Evolutionary conservation across 2,888 invertebrate genomes (phyloP).

Genomic region (Drosophila melanocephala): DNA sequence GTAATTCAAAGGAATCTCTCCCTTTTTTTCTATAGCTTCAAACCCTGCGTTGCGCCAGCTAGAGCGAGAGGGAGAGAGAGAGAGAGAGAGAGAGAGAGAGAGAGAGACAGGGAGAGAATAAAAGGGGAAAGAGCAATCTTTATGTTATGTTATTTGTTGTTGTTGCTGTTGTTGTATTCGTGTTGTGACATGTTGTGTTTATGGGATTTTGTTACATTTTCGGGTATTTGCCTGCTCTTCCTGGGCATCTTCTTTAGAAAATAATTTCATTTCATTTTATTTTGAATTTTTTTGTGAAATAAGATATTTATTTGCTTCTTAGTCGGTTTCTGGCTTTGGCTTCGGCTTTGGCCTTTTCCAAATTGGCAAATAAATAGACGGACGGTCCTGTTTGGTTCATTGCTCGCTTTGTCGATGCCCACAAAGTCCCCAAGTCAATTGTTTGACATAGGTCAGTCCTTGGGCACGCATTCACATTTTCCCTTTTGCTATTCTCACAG

Average conservation of each 20-base stretch:
- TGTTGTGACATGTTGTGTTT: constrained; percentile 80
- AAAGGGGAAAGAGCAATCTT: not conserved
- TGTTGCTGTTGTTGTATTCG: constrained; percentile 11
- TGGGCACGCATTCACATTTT: constrained; percentile 38
- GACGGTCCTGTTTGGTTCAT: constrained; percentile 17
- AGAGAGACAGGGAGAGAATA: not conserved
- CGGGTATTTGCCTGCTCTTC: constrained; percentile 30
- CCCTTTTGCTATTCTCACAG: constrained; percentile 27
- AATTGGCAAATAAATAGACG: constrained; percentile 80
- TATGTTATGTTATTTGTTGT: constrained; percentile 19
- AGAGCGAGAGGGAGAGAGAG: not conserved
- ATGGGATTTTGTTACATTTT: constrained; percentile 75
- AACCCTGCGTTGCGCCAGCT: constrained; percentile 37
- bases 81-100: not conserved
- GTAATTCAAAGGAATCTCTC: constrained; percentile 63
- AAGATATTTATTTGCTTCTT: constrained; percentile 80
- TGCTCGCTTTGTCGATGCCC: constrained; percentile 30
- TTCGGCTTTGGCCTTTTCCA: constrained; percentile 57
- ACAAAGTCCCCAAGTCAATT: constrained; percentile 40
- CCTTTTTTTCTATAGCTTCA: constrained; percentile 36
- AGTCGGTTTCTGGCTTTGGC: constrained; percentile 40
- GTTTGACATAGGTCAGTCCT: constrained; percentile 57
- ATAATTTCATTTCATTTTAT: constrained; percentile 74
- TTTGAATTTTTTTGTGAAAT: constrained; percentile 67
- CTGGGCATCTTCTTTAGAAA: constrained; percentile 51